Base-by-base conservation (phyloP, 30 jellyfish, hydroid and myxozoan species). In the Hydra vulgaris region DNA sequence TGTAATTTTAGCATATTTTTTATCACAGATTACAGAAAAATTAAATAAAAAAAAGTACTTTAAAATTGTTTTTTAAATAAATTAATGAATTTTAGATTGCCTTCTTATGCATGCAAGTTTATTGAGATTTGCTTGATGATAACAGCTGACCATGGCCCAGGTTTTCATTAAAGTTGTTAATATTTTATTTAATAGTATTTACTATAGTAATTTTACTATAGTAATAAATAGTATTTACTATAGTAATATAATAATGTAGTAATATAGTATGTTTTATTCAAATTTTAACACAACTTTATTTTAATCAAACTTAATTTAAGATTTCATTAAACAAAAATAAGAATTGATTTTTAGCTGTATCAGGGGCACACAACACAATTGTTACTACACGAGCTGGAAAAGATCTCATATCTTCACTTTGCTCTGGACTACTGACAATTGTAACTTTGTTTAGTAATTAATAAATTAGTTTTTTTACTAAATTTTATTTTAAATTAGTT, bases 81-180 rank as follows among this genome's bases (percentile, higher is more conserved):
- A 56, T 56, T 15, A n/a, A 56, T 56, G 17, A 52, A 12, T 71
- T 82, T 26, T 76, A 92, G 98, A 81, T 88, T 94, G 55, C 99
- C 99, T 7, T 76, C 82, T 15, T 94, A 94, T 79, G 97, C 97
- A 52, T 85, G 94, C 79, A 84, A 87, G 73, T 94, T 94, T 88
- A 88, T 94, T 73, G 99, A 94, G 53, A 94, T 94, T 85, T 94
- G 99, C 66, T 53, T 94, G 76, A 94, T 94, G 89, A 79, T 94
- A 26, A 88, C 97, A 1, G 99, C 99, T 67, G 99, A 94, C 79
- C 99, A 94, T 56, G 99, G 99, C 4, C 99, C 99, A 87, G 98
- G 98, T 92, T n/a, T n/a, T n/a, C n/a, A n/a, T n/a, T n/a, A n/a
- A n/a, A n/a, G n/a, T n/a, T n/a, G n/a, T n/a, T n/a, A n/a, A n/a